Evolutionary conservation across 2,797 vertebrate genomes (phyloP), one percentile per base, ranked within the genome.

Genomic region (Salarias fasciatus): DNA sequence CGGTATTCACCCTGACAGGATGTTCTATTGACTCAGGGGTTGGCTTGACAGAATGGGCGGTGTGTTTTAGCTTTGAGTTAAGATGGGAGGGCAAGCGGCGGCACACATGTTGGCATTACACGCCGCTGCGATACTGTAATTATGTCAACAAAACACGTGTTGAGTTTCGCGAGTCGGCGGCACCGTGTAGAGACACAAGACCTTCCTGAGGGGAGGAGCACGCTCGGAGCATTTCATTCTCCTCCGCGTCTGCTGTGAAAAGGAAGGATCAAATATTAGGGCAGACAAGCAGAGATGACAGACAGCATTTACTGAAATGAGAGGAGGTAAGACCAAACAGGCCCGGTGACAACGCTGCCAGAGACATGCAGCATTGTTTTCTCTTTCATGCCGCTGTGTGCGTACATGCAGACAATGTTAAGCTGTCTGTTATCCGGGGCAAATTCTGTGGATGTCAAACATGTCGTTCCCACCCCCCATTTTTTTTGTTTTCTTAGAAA

Each of bases 1-100:
- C 63, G 38, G 74, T 78, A 63, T 72, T 83, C 80, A 69, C 62
- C 49, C 82, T 85, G 83, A 90, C 78, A 86, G 83, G 83, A 87
- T 81, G 80, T 77, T 85, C 72, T 84, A 80, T 85, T 80, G 83
- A 89, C 84, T 87, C 72, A 72, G 60, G 72, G 69, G 61, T 83
- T 79, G 83, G 55, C 73, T 85, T 87, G 83, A 87, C 87, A 88
- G 80, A 75, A 85, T 83, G 71, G 83, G 85, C 64, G 80, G 68
- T 71, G 77, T 86, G 81, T 81, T 87, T 84, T 73, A 85, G 82
- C 68, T 70, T 53, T 50, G 65, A 74, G 65, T 82, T 79, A 73
- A 69, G 50, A 78, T 71, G 77, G 86, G 84, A 85, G 87, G 78
- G 79, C 64, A 79, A 77, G 75, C 57, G 64, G 5, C 43, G 14